phyloP scores from a whole-genome alignment of 2,888 invertebrate species.

The Entomobrya multifasciata region DNA sequence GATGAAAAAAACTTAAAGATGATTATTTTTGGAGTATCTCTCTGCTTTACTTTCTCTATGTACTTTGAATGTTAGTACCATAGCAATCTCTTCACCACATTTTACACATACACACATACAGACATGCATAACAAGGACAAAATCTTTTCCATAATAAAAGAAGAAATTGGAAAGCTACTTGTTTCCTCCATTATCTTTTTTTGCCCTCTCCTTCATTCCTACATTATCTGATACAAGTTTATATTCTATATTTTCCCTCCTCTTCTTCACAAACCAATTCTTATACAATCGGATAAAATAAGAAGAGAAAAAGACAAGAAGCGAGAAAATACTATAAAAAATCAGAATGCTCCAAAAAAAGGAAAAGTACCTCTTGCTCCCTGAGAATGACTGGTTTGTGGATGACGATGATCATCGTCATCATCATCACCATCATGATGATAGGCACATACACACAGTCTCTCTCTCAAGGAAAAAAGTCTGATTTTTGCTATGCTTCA shows the following conservation, averaged over 20 bases:
- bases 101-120: not conserved
- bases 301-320: not conserved
- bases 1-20: slow-evolving; percentile 24
- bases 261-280: slow-evolving; percentile 34
- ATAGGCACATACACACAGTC: slow-evolving; percentile 24
- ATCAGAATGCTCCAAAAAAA: slow-evolving; percentile 59
- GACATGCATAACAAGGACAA: too few relatives aligned
- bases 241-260: not conserved
- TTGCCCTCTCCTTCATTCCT: not conserved
- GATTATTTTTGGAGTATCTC: not conserved
- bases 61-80: slow-evolving; percentile 5
- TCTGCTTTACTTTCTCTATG: not conserved
- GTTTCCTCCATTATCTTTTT: not conserved
- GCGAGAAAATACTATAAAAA: slow-evolving; percentile 23
- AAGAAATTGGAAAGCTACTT: slow-evolving; percentile 11
- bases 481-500: slow-evolving; percentile 71
- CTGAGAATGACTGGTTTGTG: too few relatives aligned
- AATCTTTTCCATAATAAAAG: slow-evolving; percentile 14
- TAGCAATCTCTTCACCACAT: not conserved
- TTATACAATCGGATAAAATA: slow-evolving; percentile 45
- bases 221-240: slow-evolving; percentile 30
- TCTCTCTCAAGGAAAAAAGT: slow-evolving; percentile 54
- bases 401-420: slow-evolving; percentile 33
- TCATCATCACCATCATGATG: not conserved
- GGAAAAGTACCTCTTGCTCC: slow-evolving; percentile 51